Percentiles rank a stretch among this genome's conserved stretches.
These are phyloP conservation scores for Threskiornis aethiopicus DNA, from an alignment of 2,797 vertebrate genomes.

Conservation along the genomic window DNA sequence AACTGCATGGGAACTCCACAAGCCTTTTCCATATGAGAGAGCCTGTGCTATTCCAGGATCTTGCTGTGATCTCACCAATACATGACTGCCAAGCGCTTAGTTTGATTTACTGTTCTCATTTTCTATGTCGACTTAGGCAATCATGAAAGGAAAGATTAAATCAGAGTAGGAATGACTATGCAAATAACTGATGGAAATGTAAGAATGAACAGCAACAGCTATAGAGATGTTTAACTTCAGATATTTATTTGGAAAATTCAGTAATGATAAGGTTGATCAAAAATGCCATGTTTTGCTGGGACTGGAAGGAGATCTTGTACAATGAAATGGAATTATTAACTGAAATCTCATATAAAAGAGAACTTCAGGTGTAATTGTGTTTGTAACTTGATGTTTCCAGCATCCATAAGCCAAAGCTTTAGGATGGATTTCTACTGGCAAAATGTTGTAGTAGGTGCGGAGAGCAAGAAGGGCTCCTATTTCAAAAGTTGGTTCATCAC, in stretches of 20 bases:
- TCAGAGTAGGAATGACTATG: slow-evolving; percentile 10
- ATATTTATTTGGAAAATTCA: neutral
- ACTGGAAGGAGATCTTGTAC: neutral
- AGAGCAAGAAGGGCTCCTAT: neutral
- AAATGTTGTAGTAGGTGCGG: neutral
- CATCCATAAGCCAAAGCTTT: neutral
- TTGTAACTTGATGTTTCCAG: neutral
- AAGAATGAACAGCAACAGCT: neutral
- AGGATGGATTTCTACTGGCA: neutral
- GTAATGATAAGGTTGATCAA: neutral
- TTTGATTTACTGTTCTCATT: slow-evolving; percentile 41
- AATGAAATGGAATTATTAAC: neutral
- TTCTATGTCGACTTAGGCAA: neutral
- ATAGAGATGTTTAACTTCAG: neutral
- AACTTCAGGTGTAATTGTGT: neutral
- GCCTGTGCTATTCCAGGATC: slow-evolving; percentile 19
- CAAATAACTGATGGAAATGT: neutral
- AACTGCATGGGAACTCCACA: neutral
- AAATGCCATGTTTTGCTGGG: neutral
- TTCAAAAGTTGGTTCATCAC: neutral
- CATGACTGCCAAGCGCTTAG: neutral
- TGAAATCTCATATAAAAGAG: neutral
- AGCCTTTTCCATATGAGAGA: neutral
- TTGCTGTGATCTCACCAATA: slow-evolving; percentile 19
- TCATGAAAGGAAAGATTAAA: slow-evolving; percentile 16